Percentiles rank a stretch among this genome's conserved stretches.
These are phyloP conservation scores for Laupala kohalensis DNA, from an alignment of 1,140 invertebrate species.

Conservation along the genomic window DNA sequence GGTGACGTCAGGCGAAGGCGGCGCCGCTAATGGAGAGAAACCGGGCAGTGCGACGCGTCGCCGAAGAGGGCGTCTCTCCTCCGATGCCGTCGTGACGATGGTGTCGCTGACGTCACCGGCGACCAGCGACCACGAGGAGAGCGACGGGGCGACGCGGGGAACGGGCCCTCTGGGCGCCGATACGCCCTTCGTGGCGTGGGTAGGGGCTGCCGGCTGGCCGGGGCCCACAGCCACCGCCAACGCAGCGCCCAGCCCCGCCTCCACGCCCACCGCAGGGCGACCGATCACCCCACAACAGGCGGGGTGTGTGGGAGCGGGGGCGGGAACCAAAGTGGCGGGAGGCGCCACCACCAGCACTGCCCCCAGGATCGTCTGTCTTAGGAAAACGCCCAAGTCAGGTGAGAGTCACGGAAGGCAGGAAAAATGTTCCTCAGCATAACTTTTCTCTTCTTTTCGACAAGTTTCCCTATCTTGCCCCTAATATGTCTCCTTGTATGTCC, in stretches of 20 bases:
- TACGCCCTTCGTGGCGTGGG: background rate
- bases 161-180: too few species aligned
- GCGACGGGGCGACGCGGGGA: too few species aligned
- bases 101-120: background rate
- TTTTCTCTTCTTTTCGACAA: too few species aligned
- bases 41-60: too few species aligned
- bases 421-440: too few species aligned
- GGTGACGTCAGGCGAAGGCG: too few species aligned
- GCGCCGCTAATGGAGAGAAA: background rate
- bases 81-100: background rate
- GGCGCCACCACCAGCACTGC: conserved; percentile 18
- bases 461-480: too few species aligned
- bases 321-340: conserved; percentile 14
- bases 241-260: conserved; percentile 37
- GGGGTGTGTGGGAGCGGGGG: background rate
- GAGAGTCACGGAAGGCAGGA: too few species aligned
- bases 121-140: background rate
- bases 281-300: conserved; percentile 4
- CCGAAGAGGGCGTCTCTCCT: too few species aligned
- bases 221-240: conserved; percentile 34
- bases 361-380: conserved; percentile 20
- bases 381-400: conserved; percentile 37
- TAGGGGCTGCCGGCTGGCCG: conserved; percentile 9
- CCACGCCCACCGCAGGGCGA: conserved; percentile 25
- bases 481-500: too few species aligned